Evolutionary conservation across 2,888 invertebrate genomes (phyloP), one percentile per base, ranked within the genome.

Genomic region (Syrphus vitripennis): DNA sequence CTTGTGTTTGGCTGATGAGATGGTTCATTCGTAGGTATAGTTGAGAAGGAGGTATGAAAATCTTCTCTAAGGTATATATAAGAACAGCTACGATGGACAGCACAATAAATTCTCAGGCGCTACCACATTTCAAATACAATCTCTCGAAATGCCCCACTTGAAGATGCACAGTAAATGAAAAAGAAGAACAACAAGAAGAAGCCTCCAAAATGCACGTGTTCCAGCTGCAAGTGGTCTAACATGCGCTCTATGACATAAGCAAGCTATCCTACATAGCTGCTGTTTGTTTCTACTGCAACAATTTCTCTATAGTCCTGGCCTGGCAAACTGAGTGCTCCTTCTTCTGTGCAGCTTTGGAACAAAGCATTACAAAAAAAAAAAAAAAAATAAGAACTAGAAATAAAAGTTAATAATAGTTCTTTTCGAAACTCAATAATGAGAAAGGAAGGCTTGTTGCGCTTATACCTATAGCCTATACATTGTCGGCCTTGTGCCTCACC

Each of bases 41-140:
- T 9, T n/a, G 16, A 26, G 42, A 26, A 19, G 14, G 34, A 55
- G 24, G 14, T 21, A 31, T 50, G 21, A 21, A 31, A 63, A 10
- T 26, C 4, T 21, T 12, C 16, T 63, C 10, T 63, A 19, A n/a
- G 21, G 24, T n/a, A n/a, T n/a, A n/a, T n/a, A n/a, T n/a, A n/a
- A 16, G 12, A 48, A 45, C 40, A 76, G 12, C 72, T 67, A 70
- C 77, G 80, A 83, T 80, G 87, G 83, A 87, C 88, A 86, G 83
- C 80, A 87, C 88, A 87, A 88, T 88, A 87, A 88, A 88, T 88
- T 87, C 87, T 87, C 81, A 87, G 88, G 83, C 87, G 87, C 88
- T 87, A 88, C 88, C 87, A 83, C 88, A 88, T 91, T 90, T 78
- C 88, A 88, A 80, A 71, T 77, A 65, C 79, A 77, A 61, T 82